These are phyloP conservation scores for Pollenia griseotomentosa DNA, from an alignment of 2,888 invertebrate genomes.

Conservation along the genomic window DNA sequence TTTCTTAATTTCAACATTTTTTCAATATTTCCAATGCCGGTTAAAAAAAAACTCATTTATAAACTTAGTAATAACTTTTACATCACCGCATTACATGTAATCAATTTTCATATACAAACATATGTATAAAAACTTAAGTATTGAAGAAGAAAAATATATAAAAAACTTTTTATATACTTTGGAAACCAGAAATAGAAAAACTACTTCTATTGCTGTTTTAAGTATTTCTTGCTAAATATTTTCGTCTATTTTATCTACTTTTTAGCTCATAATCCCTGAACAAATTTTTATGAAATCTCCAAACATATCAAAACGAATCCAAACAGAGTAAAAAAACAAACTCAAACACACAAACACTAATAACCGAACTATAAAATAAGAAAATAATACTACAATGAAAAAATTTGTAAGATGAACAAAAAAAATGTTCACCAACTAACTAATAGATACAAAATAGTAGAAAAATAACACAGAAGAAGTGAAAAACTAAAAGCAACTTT, in stretches of 20 bases:
- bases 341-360: slow-evolving; percentile 21
- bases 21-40: too few species aligned
- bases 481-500: slow-evolving; percentile 69
- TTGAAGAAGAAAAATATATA: not conserved
- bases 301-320: slow-evolving; percentile 60
- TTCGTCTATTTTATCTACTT: not conserved
- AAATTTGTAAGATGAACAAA: slow-evolving; percentile 48
- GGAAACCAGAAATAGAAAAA: slow-evolving; percentile 2
- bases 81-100: slow-evolving; percentile 58
- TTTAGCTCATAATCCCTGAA: slow-evolving; percentile 65
- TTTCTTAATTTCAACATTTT: too few species aligned
- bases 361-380: slow-evolving; percentile 3
- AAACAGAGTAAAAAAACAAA: slow-evolving; percentile 19
- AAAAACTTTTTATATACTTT: slow-evolving; percentile 33
- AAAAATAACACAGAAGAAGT: slow-evolving; percentile 34
- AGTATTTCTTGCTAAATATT: slow-evolving; percentile 43
- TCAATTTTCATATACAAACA: slow-evolving; percentile 61
- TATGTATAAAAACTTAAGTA: slow-evolving; percentile 9
- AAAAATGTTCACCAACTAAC: slow-evolving; percentile 31
- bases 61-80: slow-evolving; percentile 51
- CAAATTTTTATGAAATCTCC: slow-evolving; percentile 71
- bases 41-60: slow-evolving; percentile 16
- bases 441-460: slow-evolving; percentile 57
- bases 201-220: slow-evolving; percentile 15
- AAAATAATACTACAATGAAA: slow-evolving; percentile 30